Conservation (phyloP, 2,797 vertebrate species). For the Falco concolor region DNA sequence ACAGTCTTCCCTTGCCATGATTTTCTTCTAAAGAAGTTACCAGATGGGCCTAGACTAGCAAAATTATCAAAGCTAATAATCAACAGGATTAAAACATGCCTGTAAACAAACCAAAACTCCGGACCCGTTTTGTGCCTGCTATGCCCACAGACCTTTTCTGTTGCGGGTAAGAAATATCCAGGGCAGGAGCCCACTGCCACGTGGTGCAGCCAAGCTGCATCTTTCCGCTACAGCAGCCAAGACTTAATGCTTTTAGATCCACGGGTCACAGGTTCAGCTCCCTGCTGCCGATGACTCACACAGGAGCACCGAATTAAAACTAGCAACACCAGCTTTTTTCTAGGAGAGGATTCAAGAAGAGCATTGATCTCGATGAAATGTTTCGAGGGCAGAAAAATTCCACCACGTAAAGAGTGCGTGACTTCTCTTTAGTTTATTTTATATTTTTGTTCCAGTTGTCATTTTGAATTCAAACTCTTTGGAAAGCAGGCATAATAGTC, state of each 20-base stretch:
- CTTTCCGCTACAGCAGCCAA: background rate
- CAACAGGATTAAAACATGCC: background rate
- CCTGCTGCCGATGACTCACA: constrained; percentile 38
- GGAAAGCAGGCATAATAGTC: constrained; percentile 79
- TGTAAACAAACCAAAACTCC: background rate
- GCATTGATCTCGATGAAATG: constrained; percentile 56
- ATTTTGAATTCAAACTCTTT: constrained; percentile 75
- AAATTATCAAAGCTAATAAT: background rate
- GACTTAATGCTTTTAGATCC: constrained; percentile 19
- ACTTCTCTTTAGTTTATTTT: constrained; percentile 64
- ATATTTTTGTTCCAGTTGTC: constrained; percentile 72
- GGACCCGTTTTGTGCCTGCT: background rate
- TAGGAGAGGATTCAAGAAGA: constrained; percentile 33
- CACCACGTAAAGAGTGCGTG: constrained; percentile 51
- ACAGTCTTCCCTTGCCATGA: background rate
- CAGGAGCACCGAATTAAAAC: constrained; percentile 34
- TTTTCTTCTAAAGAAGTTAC: background rate
- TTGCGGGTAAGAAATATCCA: background rate
- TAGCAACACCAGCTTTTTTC: constrained; percentile 51
- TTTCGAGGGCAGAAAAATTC: constrained; percentile 63
- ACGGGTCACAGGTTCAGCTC: constrained; percentile 38
- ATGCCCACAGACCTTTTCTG: background rate
- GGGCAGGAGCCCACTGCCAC: background rate
- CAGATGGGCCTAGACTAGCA: background rate
- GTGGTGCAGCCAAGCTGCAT: background rate